These are phyloP conservation scores for Oceanodroma tethys DNA, from an alignment of 2,113 vertebrate species.

Conservation along the genomic window DNA sequence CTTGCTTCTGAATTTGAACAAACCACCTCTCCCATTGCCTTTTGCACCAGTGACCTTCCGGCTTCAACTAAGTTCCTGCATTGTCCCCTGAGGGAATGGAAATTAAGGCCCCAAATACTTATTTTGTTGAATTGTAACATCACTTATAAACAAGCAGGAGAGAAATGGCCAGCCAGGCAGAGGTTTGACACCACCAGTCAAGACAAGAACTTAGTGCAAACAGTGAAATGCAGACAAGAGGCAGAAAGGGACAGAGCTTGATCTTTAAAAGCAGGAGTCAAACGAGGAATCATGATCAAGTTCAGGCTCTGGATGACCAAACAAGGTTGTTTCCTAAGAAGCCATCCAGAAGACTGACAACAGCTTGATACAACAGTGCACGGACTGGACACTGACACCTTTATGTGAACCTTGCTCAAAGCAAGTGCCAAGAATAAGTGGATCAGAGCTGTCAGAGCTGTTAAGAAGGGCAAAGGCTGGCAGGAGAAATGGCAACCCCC, in stretches of 20 bases:
- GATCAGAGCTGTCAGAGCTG: not conserved
- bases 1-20: not conserved
- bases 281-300: not conserved
- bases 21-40: not conserved
- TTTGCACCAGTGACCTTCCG: not conserved
- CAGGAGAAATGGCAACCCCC: not conserved
- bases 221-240: not conserved
- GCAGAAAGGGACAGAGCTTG: not conserved
- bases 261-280: constrained; percentile 38
- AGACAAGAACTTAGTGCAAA: not conserved
- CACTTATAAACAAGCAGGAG: not conserved
- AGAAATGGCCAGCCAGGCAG: not conserved
- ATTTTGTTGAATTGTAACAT: not conserved
- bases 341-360: constrained; percentile 26
- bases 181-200: not conserved
- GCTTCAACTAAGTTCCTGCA: not conserved
- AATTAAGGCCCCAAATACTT: not conserved
- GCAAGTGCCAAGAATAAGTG: constrained; percentile 27
- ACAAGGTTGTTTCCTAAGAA: constrained; percentile 29
- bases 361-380: constrained; percentile 38
- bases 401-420: constrained; percentile 64
- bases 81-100: not conserved
- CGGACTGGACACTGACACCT: constrained; percentile 11
- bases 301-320: constrained; percentile 47
- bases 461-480: not conserved